Evolutionary conservation across 2,888 invertebrate species (phyloP).

Genomic region (Lepeophtheirus nordmannii): DNA sequence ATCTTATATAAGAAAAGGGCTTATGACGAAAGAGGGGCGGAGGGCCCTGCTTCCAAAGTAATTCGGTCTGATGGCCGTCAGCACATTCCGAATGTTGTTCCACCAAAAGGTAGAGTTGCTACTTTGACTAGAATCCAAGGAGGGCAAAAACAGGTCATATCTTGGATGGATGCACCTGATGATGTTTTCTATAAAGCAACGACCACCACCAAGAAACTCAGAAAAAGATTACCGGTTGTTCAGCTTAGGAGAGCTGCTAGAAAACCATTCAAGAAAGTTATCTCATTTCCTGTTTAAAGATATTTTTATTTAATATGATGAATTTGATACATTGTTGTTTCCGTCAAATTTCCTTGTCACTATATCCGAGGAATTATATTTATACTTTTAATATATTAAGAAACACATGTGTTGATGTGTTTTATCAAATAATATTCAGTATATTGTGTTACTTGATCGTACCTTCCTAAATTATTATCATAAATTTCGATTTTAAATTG

Average conservation of each 20-base stretch:
- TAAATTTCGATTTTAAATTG: no score
- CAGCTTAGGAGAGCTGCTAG: constrained; percentile 36
- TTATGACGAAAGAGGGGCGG: constrained; percentile 16
- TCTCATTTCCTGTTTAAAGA: constrained; percentile 4
- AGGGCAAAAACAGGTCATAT: constrained; percentile 64
- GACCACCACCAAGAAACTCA: constrained; percentile 65
- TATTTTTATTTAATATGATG: constrained; percentile 5
- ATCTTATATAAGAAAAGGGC: constrained; percentile 23
- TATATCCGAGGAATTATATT: neutral
- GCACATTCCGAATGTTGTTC: constrained; percentile 14
- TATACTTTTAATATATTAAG: neutral
- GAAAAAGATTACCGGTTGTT: constrained; percentile 34
- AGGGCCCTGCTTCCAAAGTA: constrained; percentile 11
- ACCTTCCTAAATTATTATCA: neutral
- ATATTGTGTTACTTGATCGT: neutral
- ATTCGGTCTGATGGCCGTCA: constrained; percentile 1
- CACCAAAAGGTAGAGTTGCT: constrained; percentile 50
- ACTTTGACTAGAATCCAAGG: constrained; percentile 55
- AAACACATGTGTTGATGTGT: no score
- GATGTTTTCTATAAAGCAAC: constrained; percentile 90
- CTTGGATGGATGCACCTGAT: constrained; percentile 95
- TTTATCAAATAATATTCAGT: neutral
- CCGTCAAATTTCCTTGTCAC: neutral
- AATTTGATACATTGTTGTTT: neutral
- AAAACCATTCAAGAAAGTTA: constrained; percentile 33